Conservation (phyloP, 2,113 vertebrate genomes). For the Oophaga pumilio region DNA sequence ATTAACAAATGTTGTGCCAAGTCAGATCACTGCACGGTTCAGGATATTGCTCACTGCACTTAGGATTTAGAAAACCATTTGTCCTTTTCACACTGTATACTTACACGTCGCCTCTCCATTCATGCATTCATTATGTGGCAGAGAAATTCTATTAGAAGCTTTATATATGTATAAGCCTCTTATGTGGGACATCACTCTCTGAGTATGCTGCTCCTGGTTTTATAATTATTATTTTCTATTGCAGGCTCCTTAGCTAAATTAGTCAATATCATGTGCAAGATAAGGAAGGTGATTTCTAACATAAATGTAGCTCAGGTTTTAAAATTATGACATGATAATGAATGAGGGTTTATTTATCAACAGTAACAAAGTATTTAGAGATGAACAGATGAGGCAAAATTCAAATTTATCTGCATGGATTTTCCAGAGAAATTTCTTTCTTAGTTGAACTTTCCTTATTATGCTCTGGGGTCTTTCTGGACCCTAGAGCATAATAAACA, state of each 20-base stretch:
- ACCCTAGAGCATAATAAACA: too few species aligned
- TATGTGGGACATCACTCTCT: not conserved
- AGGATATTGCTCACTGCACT: constrained; percentile 5
- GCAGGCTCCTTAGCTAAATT: not conserved
- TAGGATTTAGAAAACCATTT: constrained; percentile 12
- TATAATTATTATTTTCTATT: not conserved
- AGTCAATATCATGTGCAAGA: not conserved
- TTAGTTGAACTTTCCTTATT: too few species aligned
- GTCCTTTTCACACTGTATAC: constrained; percentile 19
- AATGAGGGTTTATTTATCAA: too few species aligned
- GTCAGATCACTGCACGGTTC: constrained; percentile 30
- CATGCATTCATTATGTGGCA: not conserved
- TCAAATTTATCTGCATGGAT: too few species aligned
- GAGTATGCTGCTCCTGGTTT: not conserved
- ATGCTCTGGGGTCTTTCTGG: too few species aligned
- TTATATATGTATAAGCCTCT: not conserved
- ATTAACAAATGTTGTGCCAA: constrained; percentile 52
- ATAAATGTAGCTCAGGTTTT: not conserved
- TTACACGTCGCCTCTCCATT: not conserved
- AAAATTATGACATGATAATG: not conserved
- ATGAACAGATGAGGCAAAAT: too few species aligned
- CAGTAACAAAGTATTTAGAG: too few species aligned
- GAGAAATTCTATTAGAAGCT: not conserved
- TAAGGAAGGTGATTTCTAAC: not conserved
- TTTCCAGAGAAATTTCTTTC: too few species aligned